phyloP scores from a whole-genome alignment of 1,140 invertebrate genomes.

The Cotesia glomerata region DNA sequence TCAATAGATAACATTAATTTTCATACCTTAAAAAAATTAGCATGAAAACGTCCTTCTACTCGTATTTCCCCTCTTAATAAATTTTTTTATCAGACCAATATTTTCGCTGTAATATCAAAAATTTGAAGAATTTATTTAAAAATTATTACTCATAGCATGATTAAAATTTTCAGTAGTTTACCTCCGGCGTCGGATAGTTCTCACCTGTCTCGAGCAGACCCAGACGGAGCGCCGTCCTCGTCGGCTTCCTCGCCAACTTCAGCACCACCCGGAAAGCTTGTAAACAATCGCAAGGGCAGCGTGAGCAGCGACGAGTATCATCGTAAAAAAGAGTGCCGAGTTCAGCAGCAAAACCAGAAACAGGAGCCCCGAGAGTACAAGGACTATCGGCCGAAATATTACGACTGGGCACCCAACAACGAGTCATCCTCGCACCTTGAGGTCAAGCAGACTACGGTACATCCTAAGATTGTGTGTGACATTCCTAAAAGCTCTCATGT shows the following conservation, averaged over 20 bases:
- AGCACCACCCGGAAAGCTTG: slow-evolving; percentile 39
- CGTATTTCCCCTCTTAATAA: too few species aligned
- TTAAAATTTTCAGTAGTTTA: slow-evolving; percentile 47
- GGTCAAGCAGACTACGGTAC: slow-evolving; percentile 56
- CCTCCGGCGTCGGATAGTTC: slow-evolving; percentile 45
- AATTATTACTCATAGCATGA: neutral
- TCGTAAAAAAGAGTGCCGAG: slow-evolving; percentile 54
- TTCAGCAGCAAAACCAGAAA: slow-evolving; percentile 53
- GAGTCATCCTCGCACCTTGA: slow-evolving; percentile 45
- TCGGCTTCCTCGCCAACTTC: slow-evolving; percentile 54
- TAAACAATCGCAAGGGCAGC: slow-evolving; percentile 38
- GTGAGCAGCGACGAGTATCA: slow-evolving; percentile 43
- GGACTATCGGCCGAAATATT: slow-evolving; percentile 61
- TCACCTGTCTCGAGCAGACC: slow-evolving; percentile 64
- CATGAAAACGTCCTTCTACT: too few species aligned
- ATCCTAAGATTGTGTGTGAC: slow-evolving; percentile 64
- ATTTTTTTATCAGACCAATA: neutral
- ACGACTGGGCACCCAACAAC: slow-evolving; percentile 48
- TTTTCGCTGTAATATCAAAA: too few species aligned
- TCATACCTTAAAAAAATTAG: too few species aligned
- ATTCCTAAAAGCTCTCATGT: slow-evolving; percentile 63
- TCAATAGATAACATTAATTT: too few species aligned
- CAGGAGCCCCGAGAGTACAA: slow-evolving; percentile 58
- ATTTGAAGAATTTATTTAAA: neutral
- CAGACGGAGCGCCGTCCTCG: slow-evolving; percentile 70